These are phyloP conservation scores for Trichopria drosophilae DNA, from an alignment of 2,888 invertebrate species.

Conservation along the genomic window DNA sequence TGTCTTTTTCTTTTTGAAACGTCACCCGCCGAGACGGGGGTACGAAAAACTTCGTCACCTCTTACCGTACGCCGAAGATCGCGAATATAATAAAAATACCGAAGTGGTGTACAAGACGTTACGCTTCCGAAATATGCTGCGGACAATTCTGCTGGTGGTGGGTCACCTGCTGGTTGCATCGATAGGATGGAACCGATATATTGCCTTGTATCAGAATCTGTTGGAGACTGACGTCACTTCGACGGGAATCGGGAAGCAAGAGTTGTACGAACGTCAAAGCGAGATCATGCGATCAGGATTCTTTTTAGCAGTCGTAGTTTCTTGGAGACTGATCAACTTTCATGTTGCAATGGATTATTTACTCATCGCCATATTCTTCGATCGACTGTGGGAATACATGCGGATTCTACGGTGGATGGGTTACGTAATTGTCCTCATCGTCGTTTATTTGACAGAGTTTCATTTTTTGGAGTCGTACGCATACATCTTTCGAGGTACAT, in stretches of 20 bases:
- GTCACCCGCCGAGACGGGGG: constrained; percentile 74
- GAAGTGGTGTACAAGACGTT: constrained; percentile 68
- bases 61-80: constrained; percentile 49
- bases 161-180: constrained; percentile 76
- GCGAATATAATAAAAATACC: constrained; percentile 59
- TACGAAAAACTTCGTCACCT: constrained; percentile 67
- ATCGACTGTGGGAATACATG: constrained; percentile 79
- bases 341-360: constrained; percentile 76
- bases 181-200: constrained; percentile 82
- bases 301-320: constrained; percentile 72
- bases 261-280: constrained; percentile 63
- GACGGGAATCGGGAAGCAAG: constrained; percentile 52
- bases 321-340: constrained; percentile 80
- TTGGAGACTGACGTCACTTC: constrained; percentile 66
- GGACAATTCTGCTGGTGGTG: constrained; percentile 68
- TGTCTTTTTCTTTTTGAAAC: constrained; percentile 69
- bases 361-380: constrained; percentile 77
- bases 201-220: constrained; percentile 76
- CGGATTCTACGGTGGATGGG: constrained; percentile 72
- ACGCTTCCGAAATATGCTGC: constrained; percentile 63
- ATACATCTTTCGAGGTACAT: constrained; percentile 31
- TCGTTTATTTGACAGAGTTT: constrained; percentile 73
- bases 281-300: constrained; percentile 70
- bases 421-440: constrained; percentile 69
- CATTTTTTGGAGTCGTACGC: constrained; percentile 65